These are phyloP conservation scores for Bubo scandiacus DNA, from an alignment of 2,113 vertebrate species.

Conservation along the genomic window DNA sequence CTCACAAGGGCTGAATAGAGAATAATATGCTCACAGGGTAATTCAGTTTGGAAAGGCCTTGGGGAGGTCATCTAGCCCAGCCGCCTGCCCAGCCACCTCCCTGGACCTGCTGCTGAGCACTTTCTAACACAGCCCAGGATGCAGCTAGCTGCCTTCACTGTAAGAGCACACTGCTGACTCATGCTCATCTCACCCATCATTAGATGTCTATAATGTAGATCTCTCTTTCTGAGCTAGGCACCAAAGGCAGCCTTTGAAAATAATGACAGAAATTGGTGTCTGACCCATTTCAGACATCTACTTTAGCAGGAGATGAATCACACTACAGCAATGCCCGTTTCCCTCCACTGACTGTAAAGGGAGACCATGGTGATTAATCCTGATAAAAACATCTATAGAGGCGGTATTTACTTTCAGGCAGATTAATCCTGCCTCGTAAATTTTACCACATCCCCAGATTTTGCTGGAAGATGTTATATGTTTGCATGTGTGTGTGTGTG, in stretches of 20 bases:
- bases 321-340: not conserved
- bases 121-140: not conserved
- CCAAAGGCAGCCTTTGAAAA: not conserved
- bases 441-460: not conserved
- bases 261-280: not conserved
- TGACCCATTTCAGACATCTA: conserved; percentile 13
- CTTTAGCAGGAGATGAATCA: not conserved
- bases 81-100: not conserved
- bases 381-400: not conserved
- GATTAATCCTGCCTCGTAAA: not conserved
- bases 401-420: not conserved
- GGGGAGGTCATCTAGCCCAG: not conserved
- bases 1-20: not conserved
- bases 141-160: not conserved
- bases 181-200: not conserved
- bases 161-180: not conserved
- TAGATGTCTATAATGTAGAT: not conserved
- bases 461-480: not conserved
- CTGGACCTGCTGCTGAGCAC: not conserved
- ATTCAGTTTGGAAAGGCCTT: not conserved
- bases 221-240: not conserved
- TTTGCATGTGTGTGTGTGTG: not conserved
- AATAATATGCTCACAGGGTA: not conserved
- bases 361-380: not conserved
- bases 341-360: not conserved